Base-by-base conservation (phyloP, 1,140 invertebrate genomes). In the Argopecten irradians region DNA sequence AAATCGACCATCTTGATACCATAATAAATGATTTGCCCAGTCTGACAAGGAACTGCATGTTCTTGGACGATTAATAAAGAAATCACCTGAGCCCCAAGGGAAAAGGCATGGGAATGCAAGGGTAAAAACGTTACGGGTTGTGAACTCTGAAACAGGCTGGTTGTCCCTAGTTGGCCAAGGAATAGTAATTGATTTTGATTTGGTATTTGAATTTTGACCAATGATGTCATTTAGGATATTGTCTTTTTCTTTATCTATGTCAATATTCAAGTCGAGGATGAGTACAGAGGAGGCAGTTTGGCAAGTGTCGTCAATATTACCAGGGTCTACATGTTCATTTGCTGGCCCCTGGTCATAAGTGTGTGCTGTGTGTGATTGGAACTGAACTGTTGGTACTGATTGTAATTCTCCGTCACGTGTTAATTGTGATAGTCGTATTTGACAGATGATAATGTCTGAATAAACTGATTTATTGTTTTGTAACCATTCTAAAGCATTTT, bases 1-100 rank as follows among this genome's bases (percentile, higher is more conserved):
- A 89, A 87, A 90, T 84, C 91, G 84, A 1, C 89, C 89, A 87
- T 88, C 88, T 86, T 84, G 11, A 90, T 71, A 85, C 89, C 91
- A 90, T 19, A 91, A 11, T 39, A 87, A 43, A 87, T 90, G 87
- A 1, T 89, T 34, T n/a, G 85, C 87, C 90, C 90, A 89, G 0
- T 90, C 83, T 34, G 87, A 71, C 39, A 86, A n/a, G 82, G 88
- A 90, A 34, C 5, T 83, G 32, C 82, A 84, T 0, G 87, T 88
- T 1, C 86, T 16, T 34, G 34, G 33, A 39, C 87, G 87, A 88
- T 88, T 88, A 3, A 85, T 83, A 35, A 46, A 34, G 85, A 88
- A 88, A 36, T 88, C 87, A n/a, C 84, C 84, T 8, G 7, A 43
- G 16, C 87, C 83, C 39, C 32, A 88, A n/a, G 87, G 83, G 39